Conservation (phyloP, 2,888 invertebrate species). For the Drosophila acutilabella region DNA sequence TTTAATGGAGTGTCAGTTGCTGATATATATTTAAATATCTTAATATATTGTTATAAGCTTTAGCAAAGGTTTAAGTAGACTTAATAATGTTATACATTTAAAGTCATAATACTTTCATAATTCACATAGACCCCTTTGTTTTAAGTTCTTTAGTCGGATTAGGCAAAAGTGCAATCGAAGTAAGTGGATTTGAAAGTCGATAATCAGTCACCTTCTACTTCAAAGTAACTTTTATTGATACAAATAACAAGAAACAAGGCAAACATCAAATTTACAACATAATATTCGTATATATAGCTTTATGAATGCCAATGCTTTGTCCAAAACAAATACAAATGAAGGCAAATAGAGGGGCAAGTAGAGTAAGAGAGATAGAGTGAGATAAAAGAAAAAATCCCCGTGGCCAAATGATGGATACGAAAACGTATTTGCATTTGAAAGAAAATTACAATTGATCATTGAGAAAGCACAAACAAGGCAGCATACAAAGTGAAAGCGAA, state of each 20-base stretch:
- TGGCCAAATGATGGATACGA: conserved; percentile 49
- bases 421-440: conserved; percentile 75
- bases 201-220: conserved; percentile 9
- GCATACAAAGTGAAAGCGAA: conserved; percentile 23
- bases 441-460: conserved; percentile 80
- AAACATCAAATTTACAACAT: conserved; percentile 39
- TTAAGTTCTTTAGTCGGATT: background rate
- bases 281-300: conserved; percentile 20
- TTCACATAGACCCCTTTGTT: no score
- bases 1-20: no score
- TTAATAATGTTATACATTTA: no score
- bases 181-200: background rate
- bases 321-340: conserved; percentile 55
- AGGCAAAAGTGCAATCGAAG: conserved; percentile 1
- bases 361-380: background rate
- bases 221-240: conserved; percentile 67
- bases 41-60: no score
- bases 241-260: conserved; percentile 47
- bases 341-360: background rate
- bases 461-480: conserved; percentile 46
- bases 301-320: conserved; percentile 36
- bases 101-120: no score
- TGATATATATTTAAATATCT: no score
- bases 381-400: conserved; percentile 15
- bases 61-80: no score